Evolutionary conservation across 92 coral and sea anemone species (phyloP).

Genomic region (Virgularia gustaviana): DNA sequence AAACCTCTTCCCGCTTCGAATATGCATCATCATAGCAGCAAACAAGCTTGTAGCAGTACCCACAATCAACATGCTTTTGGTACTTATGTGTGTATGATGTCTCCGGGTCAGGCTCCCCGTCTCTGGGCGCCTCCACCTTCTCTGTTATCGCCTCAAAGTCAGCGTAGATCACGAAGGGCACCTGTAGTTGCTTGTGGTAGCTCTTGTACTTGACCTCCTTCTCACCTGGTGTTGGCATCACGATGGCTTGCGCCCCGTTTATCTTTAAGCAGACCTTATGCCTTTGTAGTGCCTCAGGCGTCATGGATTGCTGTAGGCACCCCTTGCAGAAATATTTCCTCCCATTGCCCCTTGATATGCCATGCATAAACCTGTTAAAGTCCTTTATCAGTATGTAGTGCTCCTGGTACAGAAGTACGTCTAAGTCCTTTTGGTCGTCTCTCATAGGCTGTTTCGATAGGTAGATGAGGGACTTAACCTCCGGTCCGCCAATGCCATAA

Average conservation of each 20-base stretch:
- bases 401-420: too few relatives aligned
- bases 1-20: background rate
- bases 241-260: background rate
- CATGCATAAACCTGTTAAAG: background rate
- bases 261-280: background rate
- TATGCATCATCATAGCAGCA: slow-evolving; percentile 10
- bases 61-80: slow-evolving; percentile 1
- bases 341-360: background rate
- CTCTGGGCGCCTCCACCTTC: background rate
- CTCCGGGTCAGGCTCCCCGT: background rate
- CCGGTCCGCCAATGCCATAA: too few relatives aligned
- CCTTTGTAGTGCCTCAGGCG: background rate
- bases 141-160: slow-evolving; percentile 1
- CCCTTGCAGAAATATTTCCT: background rate
- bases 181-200: background rate
- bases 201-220: background rate
- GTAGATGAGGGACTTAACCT: too few relatives aligned
- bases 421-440: too few relatives aligned
- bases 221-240: background rate
- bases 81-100: background rate
- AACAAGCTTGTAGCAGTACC: background rate
- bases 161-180: background rate
- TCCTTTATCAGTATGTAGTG: background rate
- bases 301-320: background rate
- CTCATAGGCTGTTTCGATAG: too few relatives aligned